Base-by-base conservation (phyloP, 2,113 vertebrate genomes). In the Python bivittatus region DNA sequence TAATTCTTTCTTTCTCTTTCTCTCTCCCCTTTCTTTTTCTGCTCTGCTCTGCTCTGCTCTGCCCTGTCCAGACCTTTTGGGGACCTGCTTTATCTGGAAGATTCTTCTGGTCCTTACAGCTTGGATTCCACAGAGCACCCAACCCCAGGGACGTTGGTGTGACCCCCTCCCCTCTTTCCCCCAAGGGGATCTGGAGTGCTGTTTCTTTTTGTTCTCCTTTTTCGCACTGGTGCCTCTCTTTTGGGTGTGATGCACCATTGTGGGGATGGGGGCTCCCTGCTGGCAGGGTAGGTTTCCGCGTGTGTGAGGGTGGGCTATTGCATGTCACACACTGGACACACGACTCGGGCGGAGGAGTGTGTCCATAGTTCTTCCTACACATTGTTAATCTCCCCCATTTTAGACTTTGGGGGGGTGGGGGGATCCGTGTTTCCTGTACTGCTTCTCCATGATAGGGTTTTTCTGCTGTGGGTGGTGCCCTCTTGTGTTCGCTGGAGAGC, bases 141-240 rank as follows among this genome's bases (percentile, higher is more conserved):
- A 3, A 97, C 98, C 91, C 98, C 98, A 1, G 98, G 98, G 85
- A 98, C 98, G 44, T 96, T 98, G 95, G 98, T 98, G 94, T 98
- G 97, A 98, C 88, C 88, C 79, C 6, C 6, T 48, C n/a, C 2
- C 12, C 72, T 42, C 22, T 89, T 85, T 48, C 91, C 92, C 95
- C 68, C 89, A 88, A 33, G 93, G 88, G 84, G 61, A 57, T 33
- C 84, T 61, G 88, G 92, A 83, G 91, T 86, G 88, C 68, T 84
- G 29, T 79, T 88, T 58, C 86, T 48, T n/a, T 57, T 7, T 8
- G 9, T 53, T 38, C 44, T 60, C 52, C 13, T 38, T 42, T 38
- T 64, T 33, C 20, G 60, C 44, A n/a, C 88, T 85, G 91, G 91
- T 92, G 88, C 91, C 91, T 92, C 91, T 84, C 84, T 61, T 84